Percentiles rank a stretch among this genome's conserved stretches.
Evolutionary conservation across 2,888 invertebrate species (phyloP).

Genomic region (Yponomeuta malinellus): DNA sequence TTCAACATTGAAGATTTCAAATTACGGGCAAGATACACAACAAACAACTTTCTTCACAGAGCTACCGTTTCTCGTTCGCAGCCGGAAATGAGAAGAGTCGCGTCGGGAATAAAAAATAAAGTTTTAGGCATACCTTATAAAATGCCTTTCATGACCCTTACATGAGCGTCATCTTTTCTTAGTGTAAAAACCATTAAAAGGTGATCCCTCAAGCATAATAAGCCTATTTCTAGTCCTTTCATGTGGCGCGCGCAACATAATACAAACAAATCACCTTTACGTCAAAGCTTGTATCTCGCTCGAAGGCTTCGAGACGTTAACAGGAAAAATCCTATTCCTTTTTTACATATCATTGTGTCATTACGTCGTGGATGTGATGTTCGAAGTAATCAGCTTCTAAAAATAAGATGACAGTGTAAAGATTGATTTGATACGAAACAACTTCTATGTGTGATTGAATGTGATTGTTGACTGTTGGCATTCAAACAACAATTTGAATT

Average conservation of each 20-base stretch:
- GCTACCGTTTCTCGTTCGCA: neutral
- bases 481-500: neutral
- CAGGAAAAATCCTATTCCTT: neutral
- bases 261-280: slow-evolving; percentile 30
- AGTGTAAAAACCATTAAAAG: neutral
- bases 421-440: neutral
- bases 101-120: slow-evolving; percentile 20
- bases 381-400: neutral
- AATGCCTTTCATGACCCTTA: neutral
- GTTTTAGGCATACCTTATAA: slow-evolving; percentile 23
- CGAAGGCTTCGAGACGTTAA: neutral
- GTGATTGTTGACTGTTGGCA: neutral
- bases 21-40: slow-evolving; percentile 2
- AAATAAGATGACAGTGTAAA: neutral
- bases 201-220: neutral
- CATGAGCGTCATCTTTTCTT: neutral
- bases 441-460: neutral
- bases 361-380: neutral
- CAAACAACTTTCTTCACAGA: neutral
- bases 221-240: neutral
- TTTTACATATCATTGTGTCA: slow-evolving; percentile 3
- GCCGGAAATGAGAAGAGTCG: slow-evolving; percentile 14
- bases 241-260: slow-evolving; percentile 19
- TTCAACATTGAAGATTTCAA: neutral
- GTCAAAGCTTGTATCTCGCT: slow-evolving; percentile 21